Conservation (phyloP, 1,140 invertebrate genomes). For the Drosophila yakuba region DNA sequence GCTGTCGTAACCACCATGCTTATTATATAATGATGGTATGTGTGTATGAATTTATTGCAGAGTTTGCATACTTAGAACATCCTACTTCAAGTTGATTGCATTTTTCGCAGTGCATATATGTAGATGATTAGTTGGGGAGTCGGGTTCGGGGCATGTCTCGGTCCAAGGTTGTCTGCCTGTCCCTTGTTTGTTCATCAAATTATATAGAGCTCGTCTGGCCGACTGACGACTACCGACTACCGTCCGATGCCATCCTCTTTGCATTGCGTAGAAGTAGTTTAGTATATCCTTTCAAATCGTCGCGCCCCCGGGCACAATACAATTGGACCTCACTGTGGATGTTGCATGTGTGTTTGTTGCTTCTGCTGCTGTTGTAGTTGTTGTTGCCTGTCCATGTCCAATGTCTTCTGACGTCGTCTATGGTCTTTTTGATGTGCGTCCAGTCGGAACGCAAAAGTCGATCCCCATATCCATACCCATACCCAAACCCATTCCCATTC, state of each 20-base stretch:
- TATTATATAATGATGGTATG: too few species aligned
- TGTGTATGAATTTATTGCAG: too few species aligned
- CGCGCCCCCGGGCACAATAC: conserved; percentile 57
- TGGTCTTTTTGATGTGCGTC: conserved; percentile 70
- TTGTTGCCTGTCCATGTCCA: conserved; percentile 53
- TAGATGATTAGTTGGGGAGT: conserved; percentile 46
- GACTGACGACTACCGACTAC: conserved; percentile 4
- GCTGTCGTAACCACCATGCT: too few species aligned
- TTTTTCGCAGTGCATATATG: conserved; percentile 29
- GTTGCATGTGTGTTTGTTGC: conserved; percentile 25
- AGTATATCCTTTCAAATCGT: conserved; percentile 59
- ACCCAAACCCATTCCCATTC: background rate
- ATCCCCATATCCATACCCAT: background rate
- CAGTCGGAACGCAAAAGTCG: conserved; percentile 72
- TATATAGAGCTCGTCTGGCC: conserved; percentile 67
- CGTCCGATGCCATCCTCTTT: conserved; percentile 25
- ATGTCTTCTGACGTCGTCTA: conserved; percentile 62
- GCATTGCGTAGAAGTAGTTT: conserved; percentile 37
- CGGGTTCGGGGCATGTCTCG: conserved; percentile 28
- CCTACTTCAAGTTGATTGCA: background rate
- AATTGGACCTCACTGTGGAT: conserved; percentile 42
- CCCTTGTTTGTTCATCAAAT: conserved; percentile 79
- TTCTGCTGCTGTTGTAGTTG: conserved; percentile 2
- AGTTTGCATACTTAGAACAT: too few species aligned
- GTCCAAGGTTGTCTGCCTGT: conserved; percentile 64